Evolutionary conservation across 1,140 invertebrate species (phyloP), one percentile per base, ranked within the genome.

Genomic region (Ceratosolen fusciceps): DNA sequence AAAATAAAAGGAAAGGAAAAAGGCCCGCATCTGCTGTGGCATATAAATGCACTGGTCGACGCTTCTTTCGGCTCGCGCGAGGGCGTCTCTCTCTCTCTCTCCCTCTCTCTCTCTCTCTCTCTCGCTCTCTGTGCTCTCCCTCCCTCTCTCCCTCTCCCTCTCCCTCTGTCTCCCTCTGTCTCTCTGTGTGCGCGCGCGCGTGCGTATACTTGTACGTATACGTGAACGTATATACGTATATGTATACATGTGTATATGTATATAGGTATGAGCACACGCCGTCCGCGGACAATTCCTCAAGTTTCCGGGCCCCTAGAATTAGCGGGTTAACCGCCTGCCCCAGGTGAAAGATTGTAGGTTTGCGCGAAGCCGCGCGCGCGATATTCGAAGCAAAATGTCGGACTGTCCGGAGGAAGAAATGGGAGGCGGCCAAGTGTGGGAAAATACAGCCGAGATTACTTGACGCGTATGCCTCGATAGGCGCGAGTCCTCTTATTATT

Each of bases 241-340:
- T n/a, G n/a, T n/a, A n/a, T n/a, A n/a, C n/a, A n/a, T n/a, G n/a
- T n/a, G n/a, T n/a, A n/a, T n/a, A n/a, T n/a, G 29, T 12, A n/a
- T 24, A n/a, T 34, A 24, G 10, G 14, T 9, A 29, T 9, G 37
- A 24, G 26, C 49, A 26, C 19, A 16, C n/a, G 31, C 80, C 77
- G 81, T 82, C 81, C 76, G 82, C 80, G 84, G 83, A 84, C 84
- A 85, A 87, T 86, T 86, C 83, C 86, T 82, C 85, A 83, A 85
- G 84, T 83, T 87, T 87, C 84, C 83, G 83, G 83, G 82, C 84
- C 86, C 86, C 87, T 88, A 86, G 87, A 88, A 88, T 88, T 88
- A 88, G 80, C 85, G 81, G 83, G 83, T 83, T 76, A 84, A 82
- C 83, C 29, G 84, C 24, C 62, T 56, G 70, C 70, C 49, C 83